Percentiles rank a stretch among this genome's conserved stretches.
Evolutionary conservation across 2,113 vertebrate species (phyloP).

Genomic region (Lycocorax pyrrhopterus): DNA sequence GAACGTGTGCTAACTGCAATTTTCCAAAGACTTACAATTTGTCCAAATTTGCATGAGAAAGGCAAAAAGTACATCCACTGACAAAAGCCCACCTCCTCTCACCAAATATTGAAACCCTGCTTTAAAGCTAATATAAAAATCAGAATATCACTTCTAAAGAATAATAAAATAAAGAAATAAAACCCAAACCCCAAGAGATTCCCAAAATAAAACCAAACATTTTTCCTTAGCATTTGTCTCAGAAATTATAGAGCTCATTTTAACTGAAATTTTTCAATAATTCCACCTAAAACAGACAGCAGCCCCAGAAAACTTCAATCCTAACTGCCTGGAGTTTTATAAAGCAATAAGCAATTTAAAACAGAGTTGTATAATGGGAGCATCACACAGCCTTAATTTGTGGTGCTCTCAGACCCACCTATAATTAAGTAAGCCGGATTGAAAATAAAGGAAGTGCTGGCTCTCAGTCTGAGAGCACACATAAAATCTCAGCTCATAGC

Average conservation of each 20-base stretch:
- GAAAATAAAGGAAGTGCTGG: not conserved
- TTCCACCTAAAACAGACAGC: not conserved
- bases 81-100: not conserved
- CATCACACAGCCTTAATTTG: constrained; percentile 18
- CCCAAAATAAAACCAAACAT: not conserved
- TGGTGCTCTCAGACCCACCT: not conserved
- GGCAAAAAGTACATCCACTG: not conserved
- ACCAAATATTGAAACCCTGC: not conserved
- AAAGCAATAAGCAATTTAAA: not conserved
- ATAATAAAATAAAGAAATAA: not conserved
- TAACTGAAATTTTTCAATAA: not conserved
- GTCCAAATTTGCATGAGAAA: not conserved
- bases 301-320: not conserved
- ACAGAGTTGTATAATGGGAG: not conserved
- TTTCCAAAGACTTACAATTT: not conserved
- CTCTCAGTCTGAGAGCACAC: not conserved
- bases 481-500: constrained; percentile 6
- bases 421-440: constrained; percentile 13
- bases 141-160: not conserved
- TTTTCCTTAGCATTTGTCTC: not conserved
- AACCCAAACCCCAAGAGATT: not conserved
- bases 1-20: not conserved
- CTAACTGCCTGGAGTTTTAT: not conserved
- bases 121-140: not conserved
- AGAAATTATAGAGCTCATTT: not conserved